These are phyloP conservation scores for Drosophila robusta DNA, from an alignment of 2,888 invertebrate species.

Conservation along the genomic window DNA sequence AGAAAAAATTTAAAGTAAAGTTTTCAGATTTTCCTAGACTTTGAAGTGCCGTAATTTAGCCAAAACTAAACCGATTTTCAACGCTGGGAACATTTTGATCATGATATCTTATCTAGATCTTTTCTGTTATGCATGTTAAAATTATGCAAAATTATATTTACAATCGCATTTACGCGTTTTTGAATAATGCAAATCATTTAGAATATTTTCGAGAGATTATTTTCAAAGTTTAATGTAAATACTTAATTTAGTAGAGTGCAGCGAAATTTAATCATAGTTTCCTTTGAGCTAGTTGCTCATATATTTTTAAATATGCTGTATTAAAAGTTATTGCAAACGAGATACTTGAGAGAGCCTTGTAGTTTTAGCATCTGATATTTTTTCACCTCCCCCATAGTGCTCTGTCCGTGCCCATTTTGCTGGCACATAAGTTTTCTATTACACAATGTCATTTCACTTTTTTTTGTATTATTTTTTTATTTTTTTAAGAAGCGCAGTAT, in stretches of 20 bases:
- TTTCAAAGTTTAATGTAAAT: too few relatives aligned
- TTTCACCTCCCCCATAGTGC: constrained; percentile 8
- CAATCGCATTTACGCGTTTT: too few relatives aligned
- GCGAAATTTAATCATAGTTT: constrained; percentile 5
- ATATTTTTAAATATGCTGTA: constrained; percentile 16
- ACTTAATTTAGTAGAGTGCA: neutral
- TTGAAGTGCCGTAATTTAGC: too few relatives aligned
- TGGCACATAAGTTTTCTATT: constrained; percentile 59
- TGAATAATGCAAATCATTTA: too few relatives aligned
- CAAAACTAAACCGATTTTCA: too few relatives aligned
- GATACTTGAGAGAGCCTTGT: constrained; percentile 8
- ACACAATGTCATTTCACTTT: constrained; percentile 61
- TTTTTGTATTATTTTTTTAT: constrained; percentile 13
- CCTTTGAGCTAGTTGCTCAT: neutral
- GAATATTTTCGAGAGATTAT: too few relatives aligned
- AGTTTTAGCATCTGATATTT: constrained; percentile 24
- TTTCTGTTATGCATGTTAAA: too few relatives aligned
- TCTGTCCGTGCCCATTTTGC: constrained; percentile 22
- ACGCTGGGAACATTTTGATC: too few relatives aligned
- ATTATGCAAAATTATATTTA: too few relatives aligned
- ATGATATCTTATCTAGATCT: too few relatives aligned
- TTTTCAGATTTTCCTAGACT: too few relatives aligned
- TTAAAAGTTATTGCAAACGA: constrained; percentile 31
- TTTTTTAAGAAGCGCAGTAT: constrained; percentile 33
- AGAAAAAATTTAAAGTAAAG: too few relatives aligned